Evolutionary conservation across 2,888 invertebrate species (phyloP), one percentile per base, ranked within the genome.

Genomic region (Bimastos eiseni): DNA sequence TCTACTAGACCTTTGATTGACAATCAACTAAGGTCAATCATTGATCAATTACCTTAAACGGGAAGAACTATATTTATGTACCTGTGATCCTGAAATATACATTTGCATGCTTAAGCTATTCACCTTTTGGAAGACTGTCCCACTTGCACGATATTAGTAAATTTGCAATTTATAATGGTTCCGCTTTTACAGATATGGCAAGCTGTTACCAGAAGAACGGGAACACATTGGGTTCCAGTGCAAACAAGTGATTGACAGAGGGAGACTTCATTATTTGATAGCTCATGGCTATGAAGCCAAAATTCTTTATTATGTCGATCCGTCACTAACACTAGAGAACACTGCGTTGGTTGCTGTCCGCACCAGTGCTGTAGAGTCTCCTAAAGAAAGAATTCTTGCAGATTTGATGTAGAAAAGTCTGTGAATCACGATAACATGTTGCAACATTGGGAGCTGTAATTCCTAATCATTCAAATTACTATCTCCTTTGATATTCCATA

Each of bases 221-320:
- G 96, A 96, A 94, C 93, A 95, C 84, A 96, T 97, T 89, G 98
- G 98, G 0, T 95, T 96, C 86, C 96, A 96, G 94, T 97, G 97
- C 91, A 98, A 98, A 95, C 96, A 96, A 88, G 93, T 98, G 89
- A 95, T 98, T 89, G 98, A 98, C 95, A 97, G 96, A 96, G 97
- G 97, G 0, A 96, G 98, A 84, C 95, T 97, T 90, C 94, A 96
- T 90, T 97, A 96, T 94, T 95, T 98, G 91, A 94, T 96, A 91
- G 95, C 95, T 11, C 93, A 95, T 90, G 96, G 97, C 17, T 97
- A 97, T 93, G 94, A 96, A 0, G 96, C 97, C 88, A 94, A 95
- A 13, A 95, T 98, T 89, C 96, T 96, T 93, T 96, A 96, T 94
- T 98, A 97, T 94, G 97, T 97, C 90, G 95, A 96, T 17, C 93